phyloP scores from a whole-genome alignment of 2,888 invertebrate species.

The Thereva nobilitata region DNA sequence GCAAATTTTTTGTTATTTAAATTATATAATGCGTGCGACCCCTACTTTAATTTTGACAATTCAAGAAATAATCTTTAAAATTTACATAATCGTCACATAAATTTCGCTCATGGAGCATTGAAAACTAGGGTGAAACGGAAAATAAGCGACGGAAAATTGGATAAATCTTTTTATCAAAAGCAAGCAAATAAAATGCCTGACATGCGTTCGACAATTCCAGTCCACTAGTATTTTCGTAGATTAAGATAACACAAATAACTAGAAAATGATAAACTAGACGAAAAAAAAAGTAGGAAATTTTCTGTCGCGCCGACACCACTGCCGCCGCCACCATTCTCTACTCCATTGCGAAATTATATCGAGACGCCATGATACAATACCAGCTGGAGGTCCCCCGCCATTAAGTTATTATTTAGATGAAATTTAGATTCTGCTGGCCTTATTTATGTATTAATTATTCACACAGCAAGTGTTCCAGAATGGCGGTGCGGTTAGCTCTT shows the following conservation, averaged over 20 bases:
- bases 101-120: not conserved
- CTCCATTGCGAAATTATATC: no score
- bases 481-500: conserved; percentile 26
- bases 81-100: conserved; percentile 28
- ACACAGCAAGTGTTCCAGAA: conserved; percentile 35
- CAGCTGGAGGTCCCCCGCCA: conserved; percentile 25
- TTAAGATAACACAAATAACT: conserved; percentile 13
- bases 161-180: conserved; percentile 6
- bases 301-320: not conserved
- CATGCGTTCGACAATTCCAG: not conserved
- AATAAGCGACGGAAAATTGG: not conserved
- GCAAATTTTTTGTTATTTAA: no score
- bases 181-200: not conserved
- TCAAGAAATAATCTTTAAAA: conserved; percentile 14
- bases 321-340: conserved; percentile 2
- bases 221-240: not conserved
- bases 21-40: not conserved
- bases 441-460: conserved; percentile 38
- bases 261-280: conserved; percentile 14
- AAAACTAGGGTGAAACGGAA: conserved; percentile 15
- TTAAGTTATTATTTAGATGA: conserved; percentile 23
- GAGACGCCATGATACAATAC: conserved; percentile 2
- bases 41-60: conserved; percentile 7
- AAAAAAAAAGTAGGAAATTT: not conserved
- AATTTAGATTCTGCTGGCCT: conserved; percentile 22